A percentile compares a stretch with the other conserved stretches of the same genome.
These are phyloP conservation scores for Luehdorfia chinensis DNA, from an alignment of 1,140 invertebrate species.

Conservation along the genomic window DNA sequence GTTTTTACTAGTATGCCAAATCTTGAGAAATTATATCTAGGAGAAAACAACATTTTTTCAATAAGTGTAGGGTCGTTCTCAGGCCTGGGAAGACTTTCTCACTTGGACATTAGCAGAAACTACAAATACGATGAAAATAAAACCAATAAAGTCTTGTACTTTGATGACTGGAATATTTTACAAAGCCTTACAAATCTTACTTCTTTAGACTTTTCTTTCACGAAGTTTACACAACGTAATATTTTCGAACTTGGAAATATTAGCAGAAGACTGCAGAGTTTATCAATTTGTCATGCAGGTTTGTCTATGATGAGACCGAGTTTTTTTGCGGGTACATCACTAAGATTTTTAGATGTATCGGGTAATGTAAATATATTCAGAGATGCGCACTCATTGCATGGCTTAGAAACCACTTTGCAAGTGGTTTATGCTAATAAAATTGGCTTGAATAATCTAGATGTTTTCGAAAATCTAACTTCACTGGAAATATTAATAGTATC, in stretches of 20 bases:
- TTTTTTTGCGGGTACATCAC: conserved; percentile 56
- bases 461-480: conserved; percentile 35
- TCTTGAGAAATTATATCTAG: conserved; percentile 69
- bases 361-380: conserved; percentile 56
- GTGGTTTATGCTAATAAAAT: conserved; percentile 69
- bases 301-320: conserved; percentile 46
- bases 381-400: conserved; percentile 33
- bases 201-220: conserved; percentile 75
- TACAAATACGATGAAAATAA: conserved; percentile 33
- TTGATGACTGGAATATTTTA: conserved; percentile 45
- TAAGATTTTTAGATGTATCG: conserved; percentile 75
- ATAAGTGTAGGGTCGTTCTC: conserved; percentile 60
- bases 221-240: conserved; percentile 59
- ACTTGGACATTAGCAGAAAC: conserved; percentile 77
- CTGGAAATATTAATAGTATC: conserved; percentile 63
- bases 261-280: conserved; percentile 49
- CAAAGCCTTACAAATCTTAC: conserved; percentile 45
- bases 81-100: conserved; percentile 51
- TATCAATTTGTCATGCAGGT: conserved; percentile 75
- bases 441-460: conserved; percentile 49
- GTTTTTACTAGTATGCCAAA: conserved; percentile 67
- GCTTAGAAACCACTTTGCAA: conserved; percentile 60
- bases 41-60: conserved; percentile 71
- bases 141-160: conserved; percentile 40
- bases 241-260: conserved; percentile 52